A percentile compares a stretch with the other conserved stretches of the same genome.
Evolutionary conservation across 2,797 vertebrate species (phyloP).

Genomic region (Semotilus atromaculatus): DNA sequence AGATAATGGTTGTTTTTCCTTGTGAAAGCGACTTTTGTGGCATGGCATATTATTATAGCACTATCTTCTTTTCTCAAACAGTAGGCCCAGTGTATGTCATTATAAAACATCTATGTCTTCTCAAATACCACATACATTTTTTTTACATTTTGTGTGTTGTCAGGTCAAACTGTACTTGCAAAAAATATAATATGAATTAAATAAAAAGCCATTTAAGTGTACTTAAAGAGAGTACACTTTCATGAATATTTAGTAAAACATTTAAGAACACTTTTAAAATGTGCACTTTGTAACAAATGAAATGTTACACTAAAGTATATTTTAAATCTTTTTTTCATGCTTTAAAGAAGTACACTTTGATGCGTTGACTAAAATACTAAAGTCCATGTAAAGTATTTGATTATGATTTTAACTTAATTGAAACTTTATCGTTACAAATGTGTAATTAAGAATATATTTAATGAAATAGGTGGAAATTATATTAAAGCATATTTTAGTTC

Average conservation of each 20-base stretch:
- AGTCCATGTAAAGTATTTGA: not conserved
- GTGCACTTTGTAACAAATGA: not conserved
- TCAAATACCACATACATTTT: not conserved
- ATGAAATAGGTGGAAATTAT: not conserved
- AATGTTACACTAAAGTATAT: not conserved
- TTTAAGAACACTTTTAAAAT: not conserved
- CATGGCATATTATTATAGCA: constrained; percentile 34
- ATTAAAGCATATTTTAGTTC: not conserved
- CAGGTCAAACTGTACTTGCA: not conserved
- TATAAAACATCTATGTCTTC: constrained; percentile 15
- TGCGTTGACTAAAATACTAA: not conserved
- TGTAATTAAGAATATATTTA: not conserved
- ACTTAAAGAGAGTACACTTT: not conserved
- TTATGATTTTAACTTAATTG: not conserved
- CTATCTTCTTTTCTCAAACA: constrained; percentile 23
- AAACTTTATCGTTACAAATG: not conserved
- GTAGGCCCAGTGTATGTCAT: not conserved
- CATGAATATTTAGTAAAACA: not conserved
- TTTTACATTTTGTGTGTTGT: not conserved
- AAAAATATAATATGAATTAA: not conserved
- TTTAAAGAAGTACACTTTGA: not conserved
- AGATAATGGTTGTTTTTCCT: constrained; percentile 49
- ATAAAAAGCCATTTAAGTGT: not conserved
- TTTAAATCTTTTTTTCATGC: not conserved
- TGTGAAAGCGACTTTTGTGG: constrained; percentile 31